phyloP scores from a whole-genome alignment of 2,888 invertebrate species.

The Lasioglossum malachurum region DNA sequence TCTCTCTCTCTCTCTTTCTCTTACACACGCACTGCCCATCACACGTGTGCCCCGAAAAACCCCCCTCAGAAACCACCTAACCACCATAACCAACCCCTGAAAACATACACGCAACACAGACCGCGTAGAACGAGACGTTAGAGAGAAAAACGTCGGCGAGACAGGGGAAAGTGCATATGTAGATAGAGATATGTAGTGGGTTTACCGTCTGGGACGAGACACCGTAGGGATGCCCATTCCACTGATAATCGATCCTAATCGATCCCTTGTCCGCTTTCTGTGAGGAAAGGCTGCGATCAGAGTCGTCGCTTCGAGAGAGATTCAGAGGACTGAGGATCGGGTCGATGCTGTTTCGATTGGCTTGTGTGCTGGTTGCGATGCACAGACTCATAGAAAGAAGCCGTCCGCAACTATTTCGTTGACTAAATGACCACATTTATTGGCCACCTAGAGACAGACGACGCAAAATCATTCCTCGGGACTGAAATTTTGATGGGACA shows the following conservation, averaged over 20 bases:
- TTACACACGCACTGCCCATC: conserved; percentile 71
- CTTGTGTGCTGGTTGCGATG: not conserved
- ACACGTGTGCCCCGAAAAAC: conserved; percentile 46
- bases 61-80: conserved; percentile 1
- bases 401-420: too few relatives aligned
- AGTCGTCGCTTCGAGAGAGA: not conserved
- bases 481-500: not conserved
- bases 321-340: not conserved
- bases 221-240: conserved; percentile 69
- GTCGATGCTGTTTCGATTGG: not conserved
- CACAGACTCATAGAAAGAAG: too few relatives aligned
- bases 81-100: not conserved
- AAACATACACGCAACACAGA: conserved; percentile 68
- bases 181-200: conserved; percentile 47
- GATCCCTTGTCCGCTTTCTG: conserved; percentile 2
- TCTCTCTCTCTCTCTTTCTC: not conserved
- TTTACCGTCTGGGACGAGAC: conserved; percentile 55
- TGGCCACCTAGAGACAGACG: not conserved
- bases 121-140: conserved; percentile 57
- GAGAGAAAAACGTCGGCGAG: conserved; percentile 61
- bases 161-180: conserved; percentile 29
- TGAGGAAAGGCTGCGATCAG: not conserved
- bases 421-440: too few relatives aligned
- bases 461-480: not conserved
- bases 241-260: conserved; percentile 67